Evolutionary conservation across 1,140 invertebrate species (phyloP).

Genomic region (Panagrolaimus sp.): DNA sequence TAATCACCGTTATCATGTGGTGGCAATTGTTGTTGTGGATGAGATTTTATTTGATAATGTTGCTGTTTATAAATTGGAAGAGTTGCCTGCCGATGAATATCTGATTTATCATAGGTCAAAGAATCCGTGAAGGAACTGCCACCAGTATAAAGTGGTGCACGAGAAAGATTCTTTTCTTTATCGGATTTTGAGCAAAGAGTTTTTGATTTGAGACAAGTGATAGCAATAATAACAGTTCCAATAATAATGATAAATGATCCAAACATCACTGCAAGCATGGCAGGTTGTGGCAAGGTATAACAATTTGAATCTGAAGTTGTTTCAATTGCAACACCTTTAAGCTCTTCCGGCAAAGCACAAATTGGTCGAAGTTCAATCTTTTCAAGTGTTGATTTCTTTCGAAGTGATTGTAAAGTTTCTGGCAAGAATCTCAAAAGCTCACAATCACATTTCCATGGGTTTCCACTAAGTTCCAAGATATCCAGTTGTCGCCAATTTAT

Average conservation of each 20-base stretch:
- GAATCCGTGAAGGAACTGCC: conserved; percentile 17
- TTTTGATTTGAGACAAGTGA: neutral
- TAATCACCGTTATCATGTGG: neutral
- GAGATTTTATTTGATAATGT: neutral
- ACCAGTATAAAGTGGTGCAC: conserved; percentile 6
- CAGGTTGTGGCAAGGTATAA: neutral
- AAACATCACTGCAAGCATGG: neutral
- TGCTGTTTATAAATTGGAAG: neutral
- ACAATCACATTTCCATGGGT: conserved; percentile 16
- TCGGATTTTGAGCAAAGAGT: neutral
- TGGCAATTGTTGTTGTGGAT: neutral
- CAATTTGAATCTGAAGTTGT: neutral
- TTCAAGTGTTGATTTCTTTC: neutral
- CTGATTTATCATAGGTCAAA: conserved; percentile 10
- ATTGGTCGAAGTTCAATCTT: neutral
- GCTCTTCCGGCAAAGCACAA: neutral
- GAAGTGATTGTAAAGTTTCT: neutral
- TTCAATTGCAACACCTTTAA: conserved; percentile 8
- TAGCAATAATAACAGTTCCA: neutral
- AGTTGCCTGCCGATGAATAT: neutral
- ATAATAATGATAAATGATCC: neutral
- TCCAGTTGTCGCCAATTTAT: neutral
- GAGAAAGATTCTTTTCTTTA: conserved; percentile 8
- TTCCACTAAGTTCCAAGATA: neutral
- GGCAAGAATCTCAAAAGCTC: neutral